Base-by-base conservation (phyloP, 35 echinoderm and acorn worm species). In the Apostichopus japonicus region DNA sequence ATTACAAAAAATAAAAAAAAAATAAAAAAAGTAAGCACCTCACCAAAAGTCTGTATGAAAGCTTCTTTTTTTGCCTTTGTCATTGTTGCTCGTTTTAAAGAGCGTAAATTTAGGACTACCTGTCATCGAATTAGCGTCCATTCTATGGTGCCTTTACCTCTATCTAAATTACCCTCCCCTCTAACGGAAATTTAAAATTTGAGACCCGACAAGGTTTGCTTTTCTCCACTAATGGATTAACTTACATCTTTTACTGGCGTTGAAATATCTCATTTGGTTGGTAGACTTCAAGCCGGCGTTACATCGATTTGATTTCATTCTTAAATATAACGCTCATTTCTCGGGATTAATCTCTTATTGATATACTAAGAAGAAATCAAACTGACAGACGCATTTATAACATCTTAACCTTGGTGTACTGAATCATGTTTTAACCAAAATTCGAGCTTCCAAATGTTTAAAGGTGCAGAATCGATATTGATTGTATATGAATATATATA, bases 171-270 rank as follows among this genome's bases (percentile, higher is more conserved):
- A 67, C 63, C 63, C 63, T 67, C 63, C 63, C 54, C 79, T 15
- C 9, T 83, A 83, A 83, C 79, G 79, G 79, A 83, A 83, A 83
- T 83, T 55, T 83, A 83, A 83, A 55, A 83, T 83, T 67, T 83
- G 79, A 83, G 52, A 83, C 79, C 6, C 79, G 79, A 83, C 79
- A 83, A 83, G 79, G 79, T 83, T 83, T 83, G 79, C 51, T 83
- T 83, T 83, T 83, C 79, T 83, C 79, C 13, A 55, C 79, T 83
- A 83, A 83, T 83, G 54, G 79, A 83, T 44, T 55, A 83, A 55
- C 79, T 55, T 83, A 55, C 33, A 54, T 83, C 79, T 55, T 55
- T 55, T 44, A 55, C 44, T 83, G 54, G 8, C 16, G 79, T 53
- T 54, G 79, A 83, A 83, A 83, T 83, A 83, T 83, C 79, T 83